Conservation (phyloP, 1,140 invertebrate genomes). For the Mya arenaria region DNA sequence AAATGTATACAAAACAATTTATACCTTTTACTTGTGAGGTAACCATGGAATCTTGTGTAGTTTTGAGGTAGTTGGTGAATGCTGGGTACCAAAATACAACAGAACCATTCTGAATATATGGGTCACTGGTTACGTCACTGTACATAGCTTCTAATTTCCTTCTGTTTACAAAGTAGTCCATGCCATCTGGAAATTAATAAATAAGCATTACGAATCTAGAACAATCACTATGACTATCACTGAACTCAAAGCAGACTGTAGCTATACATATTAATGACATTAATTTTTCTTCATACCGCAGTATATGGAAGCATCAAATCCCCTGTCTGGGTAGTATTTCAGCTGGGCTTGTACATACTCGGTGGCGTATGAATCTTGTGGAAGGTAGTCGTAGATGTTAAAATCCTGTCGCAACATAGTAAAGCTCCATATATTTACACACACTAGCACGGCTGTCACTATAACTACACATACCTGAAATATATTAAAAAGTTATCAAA, state of each 20-base stretch:
- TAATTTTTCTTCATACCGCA: constrained; percentile 84
- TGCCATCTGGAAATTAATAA: constrained; percentile 63
- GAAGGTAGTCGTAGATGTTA: constrained; percentile 90
- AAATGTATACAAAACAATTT: no score
- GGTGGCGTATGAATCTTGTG: constrained; percentile 86
- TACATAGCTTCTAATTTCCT: constrained; percentile 65
- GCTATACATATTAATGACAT: no score
- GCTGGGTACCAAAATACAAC: constrained; percentile 78
- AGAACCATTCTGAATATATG: constrained; percentile 68
- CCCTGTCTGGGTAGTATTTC: constrained; percentile 85
- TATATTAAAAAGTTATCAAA: no score
- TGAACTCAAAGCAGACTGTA: no score
- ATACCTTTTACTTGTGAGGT: no score
- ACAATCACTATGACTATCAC: no score
- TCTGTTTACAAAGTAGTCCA: constrained; percentile 65
- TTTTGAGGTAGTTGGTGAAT: constrained; percentile 64
- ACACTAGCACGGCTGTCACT: constrained; percentile 83
- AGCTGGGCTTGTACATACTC: constrained; percentile 84
- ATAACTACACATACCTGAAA: constrained; percentile 83
- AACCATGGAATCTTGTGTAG: not conserved
- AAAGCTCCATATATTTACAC: constrained; percentile 85
- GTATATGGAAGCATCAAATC: constrained; percentile 86
- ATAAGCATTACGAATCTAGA: no score
- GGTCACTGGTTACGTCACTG: constrained; percentile 46
- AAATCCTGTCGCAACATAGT: constrained; percentile 88